phyloP scores from a whole-genome alignment of 2,113 vertebrate species.

The Tympanuchus pallidicinctus region DNA sequence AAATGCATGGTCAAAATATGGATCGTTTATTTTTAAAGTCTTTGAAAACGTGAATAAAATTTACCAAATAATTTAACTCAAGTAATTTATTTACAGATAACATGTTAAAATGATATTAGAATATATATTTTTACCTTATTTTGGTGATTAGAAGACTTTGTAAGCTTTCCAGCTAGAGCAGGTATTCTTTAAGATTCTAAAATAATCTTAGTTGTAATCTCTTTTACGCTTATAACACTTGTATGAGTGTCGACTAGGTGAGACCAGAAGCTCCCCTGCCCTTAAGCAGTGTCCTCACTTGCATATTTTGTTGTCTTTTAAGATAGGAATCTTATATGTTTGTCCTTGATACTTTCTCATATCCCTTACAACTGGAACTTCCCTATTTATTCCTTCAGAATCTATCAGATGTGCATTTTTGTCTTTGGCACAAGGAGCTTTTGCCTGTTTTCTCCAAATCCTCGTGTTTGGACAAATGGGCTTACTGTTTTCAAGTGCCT shows the following conservation, averaged over 20 bases:
- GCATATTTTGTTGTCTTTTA: background rate
- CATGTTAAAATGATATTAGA: background rate
- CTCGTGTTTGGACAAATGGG: background rate
- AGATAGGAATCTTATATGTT: background rate
- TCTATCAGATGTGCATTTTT: background rate
- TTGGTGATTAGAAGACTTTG: background rate
- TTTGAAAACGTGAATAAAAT: background rate
- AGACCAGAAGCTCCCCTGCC: background rate
- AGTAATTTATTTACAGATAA: background rate
- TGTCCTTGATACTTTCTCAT: background rate
- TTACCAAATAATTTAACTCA: background rate
- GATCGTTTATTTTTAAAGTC: background rate
- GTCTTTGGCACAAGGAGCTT: background rate
- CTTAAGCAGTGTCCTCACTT: background rate
- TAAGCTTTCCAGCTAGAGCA: background rate
- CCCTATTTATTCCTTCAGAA: background rate
- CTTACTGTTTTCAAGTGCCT: background rate
- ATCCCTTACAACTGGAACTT: background rate
- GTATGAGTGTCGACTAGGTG: background rate
- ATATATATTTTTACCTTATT: background rate
- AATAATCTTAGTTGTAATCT: background rate
- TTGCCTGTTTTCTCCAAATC: background rate
- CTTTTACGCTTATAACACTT: background rate
- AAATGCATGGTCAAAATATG: background rate
- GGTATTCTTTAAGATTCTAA: background rate